Percentiles rank a stretch among this genome's conserved stretches.
These are phyloP conservation scores for Malacoraja senta DNA, from an alignment of 2,797 vertebrate species.

Conservation along the genomic window DNA sequence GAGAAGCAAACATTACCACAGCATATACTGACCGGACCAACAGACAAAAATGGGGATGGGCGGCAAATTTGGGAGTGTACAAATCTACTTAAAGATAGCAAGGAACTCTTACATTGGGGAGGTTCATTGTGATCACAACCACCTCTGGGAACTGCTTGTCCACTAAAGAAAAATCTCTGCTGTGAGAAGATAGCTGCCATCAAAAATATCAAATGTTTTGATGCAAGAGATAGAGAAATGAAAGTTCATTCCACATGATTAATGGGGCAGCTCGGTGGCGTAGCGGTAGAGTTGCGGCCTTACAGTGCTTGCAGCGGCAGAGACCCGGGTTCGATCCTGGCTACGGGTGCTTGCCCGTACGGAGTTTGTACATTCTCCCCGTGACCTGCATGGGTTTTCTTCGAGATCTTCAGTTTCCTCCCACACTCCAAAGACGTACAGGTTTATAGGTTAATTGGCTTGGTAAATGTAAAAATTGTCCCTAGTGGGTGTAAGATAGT, in stretches of 20 bases:
- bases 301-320: no score
- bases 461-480: no score
- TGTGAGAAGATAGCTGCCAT: not conserved
- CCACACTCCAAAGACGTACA: no score
- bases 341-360: no score
- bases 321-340: no score
- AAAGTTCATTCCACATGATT: not conserved
- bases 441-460: no score
- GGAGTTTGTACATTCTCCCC: no score
- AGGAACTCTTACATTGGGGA: not conserved
- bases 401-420: no score
- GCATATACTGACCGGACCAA: not conserved
- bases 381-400: no score
- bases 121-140: not conserved
- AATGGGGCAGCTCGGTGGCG: not conserved
- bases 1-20: not conserved
- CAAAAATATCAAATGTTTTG: not conserved
- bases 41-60: not conserved
- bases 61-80: not conserved
- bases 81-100: not conserved
- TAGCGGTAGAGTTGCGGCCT: no score
- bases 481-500: no score
- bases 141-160: not conserved
- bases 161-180: not conserved
- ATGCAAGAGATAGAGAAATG: not conserved